A percentile compares a stretch with the other conserved stretches of the same genome.
Conservation (phyloP, 2,888 invertebrate genomes). For the Scrobipalpa atriplicella region DNA sequence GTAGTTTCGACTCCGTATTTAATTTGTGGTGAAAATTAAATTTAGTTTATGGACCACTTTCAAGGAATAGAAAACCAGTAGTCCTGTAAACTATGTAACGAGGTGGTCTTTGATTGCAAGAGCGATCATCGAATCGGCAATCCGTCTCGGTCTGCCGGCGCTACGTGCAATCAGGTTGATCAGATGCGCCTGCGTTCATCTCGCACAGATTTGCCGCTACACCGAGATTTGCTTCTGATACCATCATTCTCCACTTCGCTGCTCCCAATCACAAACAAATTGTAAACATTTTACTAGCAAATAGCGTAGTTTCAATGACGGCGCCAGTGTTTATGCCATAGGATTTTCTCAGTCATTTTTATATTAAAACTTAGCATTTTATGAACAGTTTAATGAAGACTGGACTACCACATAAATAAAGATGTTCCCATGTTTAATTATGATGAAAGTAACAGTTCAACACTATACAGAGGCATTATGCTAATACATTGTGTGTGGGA, state of each 20-base stretch:
- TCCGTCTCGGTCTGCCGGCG: constrained; percentile 58
- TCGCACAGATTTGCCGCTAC: constrained; percentile 64
- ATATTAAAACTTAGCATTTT: background rate
- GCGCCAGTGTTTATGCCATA: background rate
- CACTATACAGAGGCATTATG: constrained; percentile 40
- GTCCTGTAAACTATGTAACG: background rate
- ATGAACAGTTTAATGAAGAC: background rate
- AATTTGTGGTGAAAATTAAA: too few species aligned
- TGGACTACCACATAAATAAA: constrained; percentile 7
- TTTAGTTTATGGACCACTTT: background rate
- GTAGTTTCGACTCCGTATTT: background rate
- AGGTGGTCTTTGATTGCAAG: constrained; percentile 31
- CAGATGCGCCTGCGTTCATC: constrained; percentile 53
- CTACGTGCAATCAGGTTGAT: constrained; percentile 61
- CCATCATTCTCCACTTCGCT: constrained; percentile 52
- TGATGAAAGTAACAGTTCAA: constrained; percentile 44
- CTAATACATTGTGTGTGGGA: constrained; percentile 48
- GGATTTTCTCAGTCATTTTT: background rate
- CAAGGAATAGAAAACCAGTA: constrained; percentile 6
- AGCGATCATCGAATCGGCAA: constrained; percentile 64
- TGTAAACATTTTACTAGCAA: constrained; percentile 16
- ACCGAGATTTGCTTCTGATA: constrained; percentile 51
- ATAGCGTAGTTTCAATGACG: background rate
- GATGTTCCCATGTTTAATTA: constrained; percentile 33
- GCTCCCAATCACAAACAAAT: constrained; percentile 39